These are phyloP conservation scores for Phylloscopus trochiloides DNA, from an alignment of 2,113 vertebrate species.

Conservation along the genomic window DNA sequence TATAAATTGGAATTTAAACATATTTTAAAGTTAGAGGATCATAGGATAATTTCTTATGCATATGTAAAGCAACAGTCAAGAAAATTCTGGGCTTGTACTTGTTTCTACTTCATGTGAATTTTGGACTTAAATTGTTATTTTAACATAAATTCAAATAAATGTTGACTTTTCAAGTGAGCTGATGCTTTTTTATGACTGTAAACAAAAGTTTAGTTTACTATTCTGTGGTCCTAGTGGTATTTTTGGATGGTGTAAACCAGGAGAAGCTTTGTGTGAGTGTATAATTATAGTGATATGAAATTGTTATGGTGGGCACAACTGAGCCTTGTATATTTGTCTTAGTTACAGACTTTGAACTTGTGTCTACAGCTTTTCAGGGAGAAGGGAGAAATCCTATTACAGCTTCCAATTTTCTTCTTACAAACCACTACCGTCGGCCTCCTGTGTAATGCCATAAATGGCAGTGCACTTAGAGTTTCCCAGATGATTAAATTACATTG, in stretches of 20 bases:
- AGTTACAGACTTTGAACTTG: not conserved
- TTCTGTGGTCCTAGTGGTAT: not conserved
- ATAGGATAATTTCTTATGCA: not conserved
- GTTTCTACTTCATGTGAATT: not conserved
- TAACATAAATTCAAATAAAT: not conserved
- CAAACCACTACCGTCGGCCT: not conserved
- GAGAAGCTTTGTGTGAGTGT: not conserved
- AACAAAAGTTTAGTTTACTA: not conserved
- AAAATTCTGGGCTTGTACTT: not conserved
- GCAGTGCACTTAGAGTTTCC: not conserved
- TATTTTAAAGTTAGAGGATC: not conserved
- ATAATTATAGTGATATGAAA: not conserved
- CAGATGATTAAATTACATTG: not conserved
- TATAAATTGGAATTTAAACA: not conserved
- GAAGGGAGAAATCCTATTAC: not conserved
- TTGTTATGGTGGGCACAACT: not conserved
- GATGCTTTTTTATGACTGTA: not conserved
- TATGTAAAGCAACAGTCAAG: not conserved
- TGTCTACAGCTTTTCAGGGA: not conserved
- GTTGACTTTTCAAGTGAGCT: not conserved
- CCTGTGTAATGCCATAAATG: not conserved
- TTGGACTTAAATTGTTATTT: not conserved
- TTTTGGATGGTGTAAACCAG: not conserved
- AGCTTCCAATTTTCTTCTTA: not conserved
- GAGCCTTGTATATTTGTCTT: not conserved